These are phyloP conservation scores for Colinus virginianus DNA, from an alignment of 2,113 vertebrate species.

Conservation along the genomic window DNA sequence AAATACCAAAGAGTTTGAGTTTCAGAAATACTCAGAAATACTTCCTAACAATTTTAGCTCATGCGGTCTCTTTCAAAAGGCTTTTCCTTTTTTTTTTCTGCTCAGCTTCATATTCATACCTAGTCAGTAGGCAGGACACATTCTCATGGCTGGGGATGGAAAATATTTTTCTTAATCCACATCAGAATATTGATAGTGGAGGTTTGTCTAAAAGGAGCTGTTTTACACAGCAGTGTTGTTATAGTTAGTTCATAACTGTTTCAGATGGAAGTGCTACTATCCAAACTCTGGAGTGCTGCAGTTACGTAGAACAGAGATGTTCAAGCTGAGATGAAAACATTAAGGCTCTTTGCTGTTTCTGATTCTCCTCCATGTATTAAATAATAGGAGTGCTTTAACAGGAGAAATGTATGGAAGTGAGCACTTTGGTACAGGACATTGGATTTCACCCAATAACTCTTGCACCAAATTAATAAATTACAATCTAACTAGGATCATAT, in stretches of 20 bases:
- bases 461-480: conserved; percentile 56
- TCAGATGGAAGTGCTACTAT: neutral
- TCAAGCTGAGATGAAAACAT: neutral
- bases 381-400: conserved; percentile 47
- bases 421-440: conserved; percentile 41
- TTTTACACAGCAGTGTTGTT: neutral
- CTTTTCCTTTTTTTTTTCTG: neutral
- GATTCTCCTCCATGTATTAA: conserved; percentile 40
- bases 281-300: neutral
- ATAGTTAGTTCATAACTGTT: neutral
- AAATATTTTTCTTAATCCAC: neutral
- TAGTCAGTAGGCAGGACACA: neutral
- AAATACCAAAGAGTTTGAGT: neutral
- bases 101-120: neutral
- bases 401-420: conserved; percentile 20
- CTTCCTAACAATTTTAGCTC: neutral
- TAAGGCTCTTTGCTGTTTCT: conserved; percentile 17
- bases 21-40: neutral
- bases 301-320: neutral
- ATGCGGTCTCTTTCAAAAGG: neutral
- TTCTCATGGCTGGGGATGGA: neutral
- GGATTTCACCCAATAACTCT: conserved; percentile 61
- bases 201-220: neutral
- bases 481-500: conserved; percentile 42
- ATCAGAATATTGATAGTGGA: neutral